These are phyloP conservation scores for Saturnia pavonia DNA, from an alignment of 2,888 invertebrate species.

Conservation along the genomic window DNA sequence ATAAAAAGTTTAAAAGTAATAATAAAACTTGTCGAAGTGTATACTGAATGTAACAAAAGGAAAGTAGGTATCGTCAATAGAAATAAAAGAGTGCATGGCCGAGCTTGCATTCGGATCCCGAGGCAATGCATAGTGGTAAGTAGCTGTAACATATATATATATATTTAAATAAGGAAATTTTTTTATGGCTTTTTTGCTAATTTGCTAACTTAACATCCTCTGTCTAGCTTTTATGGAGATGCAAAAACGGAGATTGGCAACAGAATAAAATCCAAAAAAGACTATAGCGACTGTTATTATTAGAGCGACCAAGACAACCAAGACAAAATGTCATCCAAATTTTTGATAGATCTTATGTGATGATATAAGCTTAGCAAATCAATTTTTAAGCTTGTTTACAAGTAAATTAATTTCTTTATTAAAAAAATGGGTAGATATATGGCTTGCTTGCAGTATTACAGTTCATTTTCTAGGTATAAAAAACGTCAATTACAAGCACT, in stretches of 20 bases:
- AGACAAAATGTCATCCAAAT: neutral
- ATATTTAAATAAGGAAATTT: neutral
- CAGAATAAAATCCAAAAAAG: neutral
- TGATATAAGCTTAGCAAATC: neutral
- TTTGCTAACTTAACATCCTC: neutral
- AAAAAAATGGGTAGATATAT: too few species aligned
- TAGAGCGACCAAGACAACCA: neutral
- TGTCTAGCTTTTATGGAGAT: neutral
- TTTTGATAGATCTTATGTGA: neutral
- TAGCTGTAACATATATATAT: constrained; percentile 26
- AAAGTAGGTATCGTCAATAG: constrained; percentile 48
- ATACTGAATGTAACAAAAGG: constrained; percentile 41
- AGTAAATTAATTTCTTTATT: too few species aligned
- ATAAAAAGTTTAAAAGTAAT: constrained; percentile 31
- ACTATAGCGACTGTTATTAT: neutral
- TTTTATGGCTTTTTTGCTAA: neutral
- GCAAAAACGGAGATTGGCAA: neutral
- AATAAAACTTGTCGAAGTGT: constrained; percentile 49
- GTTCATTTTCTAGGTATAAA: neutral
- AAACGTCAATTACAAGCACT: neutral
- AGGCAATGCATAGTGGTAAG: constrained; percentile 38
- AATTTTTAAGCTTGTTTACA: too few species aligned
- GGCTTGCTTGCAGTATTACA: neutral
- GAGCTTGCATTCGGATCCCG: constrained; percentile 38
- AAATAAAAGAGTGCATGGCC: constrained; percentile 53